Conservation (phyloP, 2,888 invertebrate genomes). For the Escarpia spicata region DNA sequence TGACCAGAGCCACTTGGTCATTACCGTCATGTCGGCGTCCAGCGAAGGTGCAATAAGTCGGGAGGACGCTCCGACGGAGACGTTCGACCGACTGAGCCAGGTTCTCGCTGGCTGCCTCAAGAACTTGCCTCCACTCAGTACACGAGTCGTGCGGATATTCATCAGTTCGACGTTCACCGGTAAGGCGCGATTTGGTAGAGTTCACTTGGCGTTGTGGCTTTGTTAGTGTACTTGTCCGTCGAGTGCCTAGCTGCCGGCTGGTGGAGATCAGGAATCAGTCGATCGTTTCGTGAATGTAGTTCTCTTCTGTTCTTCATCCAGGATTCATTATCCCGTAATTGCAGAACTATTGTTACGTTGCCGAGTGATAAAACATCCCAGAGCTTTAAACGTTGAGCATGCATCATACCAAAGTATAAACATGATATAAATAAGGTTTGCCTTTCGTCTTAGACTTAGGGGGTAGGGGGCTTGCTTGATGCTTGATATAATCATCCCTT, state of each 20-base stretch:
- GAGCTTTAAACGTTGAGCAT: too few relatives aligned
- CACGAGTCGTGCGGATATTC: slow-evolving; percentile 97
- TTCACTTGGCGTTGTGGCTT: not conserved
- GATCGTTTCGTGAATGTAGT: not conserved
- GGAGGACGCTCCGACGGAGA: not conserved
- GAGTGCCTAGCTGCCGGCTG: not conserved
- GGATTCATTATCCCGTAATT: too few relatives aligned
- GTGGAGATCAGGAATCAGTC: not conserved
- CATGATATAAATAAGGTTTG: too few relatives aligned
- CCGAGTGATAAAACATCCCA: too few relatives aligned
- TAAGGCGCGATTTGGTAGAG: slow-evolving; percentile 64
- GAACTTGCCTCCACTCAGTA: slow-evolving; percentile 91
- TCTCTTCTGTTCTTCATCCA: too few relatives aligned
- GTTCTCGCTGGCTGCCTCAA: slow-evolving; percentile 66
- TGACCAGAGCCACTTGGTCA: not conserved
- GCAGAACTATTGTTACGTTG: too few relatives aligned
- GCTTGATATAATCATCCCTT: too few relatives aligned
- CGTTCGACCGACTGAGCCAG: slow-evolving; percentile 14
- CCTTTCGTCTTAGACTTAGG: too few relatives aligned
- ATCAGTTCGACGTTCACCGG: slow-evolving; percentile 99
- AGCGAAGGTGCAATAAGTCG: not conserved
- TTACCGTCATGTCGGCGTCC: not conserved
- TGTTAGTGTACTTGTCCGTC: not conserved
- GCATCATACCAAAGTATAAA: too few relatives aligned
- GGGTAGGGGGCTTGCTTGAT: too few relatives aligned